These are phyloP conservation scores for Mastomys natalensis DNA, from an alignment of 2,113 vertebrate species.

Conservation along the genomic window DNA sequence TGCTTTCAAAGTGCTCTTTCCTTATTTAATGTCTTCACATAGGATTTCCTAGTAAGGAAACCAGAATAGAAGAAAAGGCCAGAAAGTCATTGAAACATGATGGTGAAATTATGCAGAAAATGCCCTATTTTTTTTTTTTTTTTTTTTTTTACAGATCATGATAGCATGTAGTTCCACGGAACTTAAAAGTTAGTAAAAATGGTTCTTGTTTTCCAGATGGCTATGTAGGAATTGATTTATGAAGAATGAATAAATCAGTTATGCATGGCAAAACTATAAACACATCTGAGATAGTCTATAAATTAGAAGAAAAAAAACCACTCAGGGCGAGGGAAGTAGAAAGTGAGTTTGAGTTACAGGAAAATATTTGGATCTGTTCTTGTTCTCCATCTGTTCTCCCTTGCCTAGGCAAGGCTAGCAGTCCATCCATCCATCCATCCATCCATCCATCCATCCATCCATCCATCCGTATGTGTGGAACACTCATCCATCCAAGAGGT, in stretches of 20 bases:
- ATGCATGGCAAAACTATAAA: slow-evolving; percentile 65
- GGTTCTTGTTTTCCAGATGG: slow-evolving; percentile 73
- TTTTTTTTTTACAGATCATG: slow-evolving; percentile 33
- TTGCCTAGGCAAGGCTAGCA: slow-evolving; percentile 21
- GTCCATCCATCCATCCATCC: not conserved
- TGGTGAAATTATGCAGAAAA: slow-evolving; percentile 49
- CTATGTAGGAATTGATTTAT: slow-evolving; percentile 64
- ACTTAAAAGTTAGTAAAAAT: slow-evolving; percentile 60
- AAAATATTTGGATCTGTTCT: slow-evolving; percentile 25
- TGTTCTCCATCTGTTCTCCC: slow-evolving; percentile 3
- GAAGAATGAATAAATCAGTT: slow-evolving; percentile 73
- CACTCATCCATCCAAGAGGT: not conserved
- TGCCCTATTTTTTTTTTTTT: slow-evolving; percentile 53
- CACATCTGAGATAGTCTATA: slow-evolving; percentile 67
- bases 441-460: not conserved
- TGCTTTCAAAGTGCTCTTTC: slow-evolving; percentile 60
- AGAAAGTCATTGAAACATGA: slow-evolving; percentile 2
- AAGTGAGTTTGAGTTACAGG: slow-evolving; percentile 40
- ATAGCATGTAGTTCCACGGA: slow-evolving; percentile 37
- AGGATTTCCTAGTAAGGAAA: slow-evolving; percentile 32
- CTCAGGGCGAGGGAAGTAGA: not conserved
- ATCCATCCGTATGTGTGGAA: not conserved
- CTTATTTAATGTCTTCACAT: slow-evolving; percentile 45
- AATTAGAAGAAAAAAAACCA: slow-evolving; percentile 63
- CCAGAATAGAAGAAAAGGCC: slow-evolving; percentile 34